Base-by-base conservation (phyloP, 1,140 invertebrate genomes). In the Muscidifurax raptorellus region DNA sequence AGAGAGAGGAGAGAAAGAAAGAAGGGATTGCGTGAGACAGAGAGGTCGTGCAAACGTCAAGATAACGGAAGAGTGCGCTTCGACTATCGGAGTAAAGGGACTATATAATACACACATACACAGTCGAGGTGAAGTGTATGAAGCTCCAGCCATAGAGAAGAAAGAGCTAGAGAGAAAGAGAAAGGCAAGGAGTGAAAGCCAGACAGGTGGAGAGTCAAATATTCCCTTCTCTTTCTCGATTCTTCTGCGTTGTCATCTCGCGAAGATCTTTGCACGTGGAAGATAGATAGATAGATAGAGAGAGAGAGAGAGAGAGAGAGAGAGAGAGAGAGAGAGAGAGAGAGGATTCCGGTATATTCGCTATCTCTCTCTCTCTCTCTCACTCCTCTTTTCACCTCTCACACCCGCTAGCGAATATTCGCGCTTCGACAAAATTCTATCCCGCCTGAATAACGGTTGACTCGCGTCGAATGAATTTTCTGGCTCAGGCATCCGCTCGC, bases 401-500 rank as follows among this genome's bases (percentile, higher is more conserved):
- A 59, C 25, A 22, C 9, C 22, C 18, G n/a, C 15, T 15, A 27
- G 9, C 40, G 59, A 84, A 84, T 87, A 86, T 82, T 84, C 85
- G 79, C 82, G 84, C 85, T 80, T 59, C 66, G 85, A 77, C 69
- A 83, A 82, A 85, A 85, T 84, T 86, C 80, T 85, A 87, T 87
- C 79, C 75, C 47, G 82, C 84, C 85, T 87, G 87, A 88, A 89
- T 87, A 87, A 88, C 87, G 86, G 80, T 88, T 82, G 76, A 83
- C 80, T 86, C 67, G 74, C 76, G 78, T 80, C 81, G 85, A 88
- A 90, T 88, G 84, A 87, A 89, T 88, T 85, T 75, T 87, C 79
- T 78, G 82, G 59, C 64, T 69, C 28, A 72, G 77, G 84, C 83
- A 18, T 52, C 25, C 22, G 13, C 76, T 84, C 32, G 74, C 52